Evolutionary conservation across 2,888 invertebrate genomes (phyloP).

Genomic region (Catocala sponsa): DNA sequence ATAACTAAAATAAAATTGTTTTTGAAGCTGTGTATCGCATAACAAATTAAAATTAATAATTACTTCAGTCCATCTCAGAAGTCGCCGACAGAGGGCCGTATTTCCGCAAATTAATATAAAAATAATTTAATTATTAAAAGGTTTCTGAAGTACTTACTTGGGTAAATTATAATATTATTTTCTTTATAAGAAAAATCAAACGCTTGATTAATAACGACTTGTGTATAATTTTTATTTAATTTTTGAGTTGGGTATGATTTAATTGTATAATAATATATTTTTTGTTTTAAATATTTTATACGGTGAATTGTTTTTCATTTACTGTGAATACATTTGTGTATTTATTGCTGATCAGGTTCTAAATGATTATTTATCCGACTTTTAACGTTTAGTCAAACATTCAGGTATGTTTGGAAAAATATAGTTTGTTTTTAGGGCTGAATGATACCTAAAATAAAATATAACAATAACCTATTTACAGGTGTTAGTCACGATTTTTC

Average conservation of each 20-base stretch:
- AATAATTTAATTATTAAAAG: constrained; percentile 29
- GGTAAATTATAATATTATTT: constrained; percentile 28
- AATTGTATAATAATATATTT: background rate
- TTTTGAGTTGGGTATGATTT: background rate
- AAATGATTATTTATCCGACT: too few species aligned
- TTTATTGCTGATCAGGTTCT: too few species aligned
- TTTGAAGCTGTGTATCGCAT: constrained; percentile 18
- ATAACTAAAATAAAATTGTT: too few species aligned
- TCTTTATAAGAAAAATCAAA: constrained; percentile 19
- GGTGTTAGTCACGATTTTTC: too few species aligned
- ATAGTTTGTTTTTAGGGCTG: too few species aligned
- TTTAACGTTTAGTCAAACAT: too few species aligned
- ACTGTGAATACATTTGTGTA: too few species aligned
- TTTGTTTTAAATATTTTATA: too few species aligned
- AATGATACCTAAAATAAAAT: too few species aligned
- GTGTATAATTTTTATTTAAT: constrained; percentile 4
- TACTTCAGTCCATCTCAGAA: constrained; percentile 12
- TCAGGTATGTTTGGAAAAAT: too few species aligned
- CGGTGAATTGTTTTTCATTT: too few species aligned
- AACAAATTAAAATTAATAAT: constrained; percentile 25
- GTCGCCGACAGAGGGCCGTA: constrained; percentile 11
- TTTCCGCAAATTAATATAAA: constrained; percentile 25
- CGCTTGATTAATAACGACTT: constrained; percentile 14
- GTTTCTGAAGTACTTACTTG: constrained; percentile 19
- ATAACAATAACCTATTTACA: too few species aligned